A percentile compares a stretch with the other conserved stretches of the same genome.
phyloP scores from a whole-genome alignment of 2,888 invertebrate genomes.

The Brachyopa scutellaris region DNA sequence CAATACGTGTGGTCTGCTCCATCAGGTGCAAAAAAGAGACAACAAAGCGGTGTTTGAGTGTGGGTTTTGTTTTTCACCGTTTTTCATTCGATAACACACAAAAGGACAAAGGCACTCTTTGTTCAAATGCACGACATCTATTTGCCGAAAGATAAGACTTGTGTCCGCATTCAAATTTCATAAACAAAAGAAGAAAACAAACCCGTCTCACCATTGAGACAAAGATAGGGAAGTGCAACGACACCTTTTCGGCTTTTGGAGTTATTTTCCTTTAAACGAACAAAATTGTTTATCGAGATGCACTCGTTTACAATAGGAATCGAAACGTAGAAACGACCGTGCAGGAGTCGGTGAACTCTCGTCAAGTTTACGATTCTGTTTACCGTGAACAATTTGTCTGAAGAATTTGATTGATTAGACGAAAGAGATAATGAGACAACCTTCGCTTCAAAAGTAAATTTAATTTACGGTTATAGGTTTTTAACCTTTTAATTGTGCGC shows the following conservation, averaged over 20 bases:
- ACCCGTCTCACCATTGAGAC: background rate
- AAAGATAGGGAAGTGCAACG: constrained; percentile 9
- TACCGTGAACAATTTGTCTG: constrained; percentile 33
- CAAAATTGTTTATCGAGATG: constrained; percentile 14
- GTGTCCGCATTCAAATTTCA: constrained; percentile 47
- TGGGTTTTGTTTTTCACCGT: constrained; percentile 1
- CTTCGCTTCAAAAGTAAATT: background rate
- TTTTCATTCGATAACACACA: constrained; percentile 27
- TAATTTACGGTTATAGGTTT: background rate
- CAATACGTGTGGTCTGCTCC: background rate
- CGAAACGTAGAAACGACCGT: background rate
- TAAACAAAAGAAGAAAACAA: constrained; percentile 17
- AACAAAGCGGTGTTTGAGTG: background rate
- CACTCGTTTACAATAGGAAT: background rate
- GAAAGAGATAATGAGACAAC: background rate
- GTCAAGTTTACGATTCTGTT: constrained; percentile 16
- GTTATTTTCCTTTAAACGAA: background rate
- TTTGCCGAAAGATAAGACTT: constrained; percentile 38
- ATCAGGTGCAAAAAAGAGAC: constrained; percentile 11
- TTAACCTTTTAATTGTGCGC: background rate
- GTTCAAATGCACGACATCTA: constrained; percentile 37
- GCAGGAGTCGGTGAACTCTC: constrained; percentile 33
- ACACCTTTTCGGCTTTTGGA: constrained; percentile 5
- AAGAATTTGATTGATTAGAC: constrained; percentile 6
- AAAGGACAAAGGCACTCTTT: constrained; percentile 50